These are phyloP conservation scores for Xiphophorus maculatus DNA, from an alignment of 2,113 vertebrate genomes.

Conservation along the genomic window DNA sequence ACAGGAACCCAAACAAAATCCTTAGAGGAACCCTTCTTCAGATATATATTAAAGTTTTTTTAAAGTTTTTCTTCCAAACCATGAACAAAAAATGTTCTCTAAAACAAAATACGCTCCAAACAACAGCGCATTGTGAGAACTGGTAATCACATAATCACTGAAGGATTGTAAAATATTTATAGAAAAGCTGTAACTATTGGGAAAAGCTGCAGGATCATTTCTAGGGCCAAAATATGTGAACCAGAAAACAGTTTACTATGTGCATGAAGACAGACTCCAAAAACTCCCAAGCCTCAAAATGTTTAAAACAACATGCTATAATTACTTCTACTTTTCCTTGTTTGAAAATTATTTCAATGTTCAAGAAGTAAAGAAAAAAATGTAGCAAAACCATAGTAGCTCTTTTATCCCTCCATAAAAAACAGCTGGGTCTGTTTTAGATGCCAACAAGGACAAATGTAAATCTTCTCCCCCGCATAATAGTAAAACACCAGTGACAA, in stretches of 20 bases:
- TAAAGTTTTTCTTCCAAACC: neutral
- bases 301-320: neutral
- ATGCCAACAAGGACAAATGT: neutral
- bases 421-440: neutral
- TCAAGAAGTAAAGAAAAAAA: neutral
- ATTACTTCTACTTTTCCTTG: neutral
- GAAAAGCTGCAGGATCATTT: constrained; percentile 2
- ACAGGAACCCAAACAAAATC: too few relatives aligned
- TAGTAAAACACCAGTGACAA: neutral
- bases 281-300: neutral
- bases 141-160: neutral
- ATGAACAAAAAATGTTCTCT: neutral
- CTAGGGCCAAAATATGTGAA: neutral
- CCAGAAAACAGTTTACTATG: neutral
- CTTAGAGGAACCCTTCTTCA: too few relatives aligned
- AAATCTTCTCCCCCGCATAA: neutral
- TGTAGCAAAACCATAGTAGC: neutral
- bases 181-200: neutral
- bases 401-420: neutral
- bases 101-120: neutral
- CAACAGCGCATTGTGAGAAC: constrained; percentile 4
- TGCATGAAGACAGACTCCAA: neutral
- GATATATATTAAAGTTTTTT: neutral
- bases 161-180: neutral
- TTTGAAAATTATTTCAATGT: neutral